A percentile compares a stretch with the other conserved stretches of the same genome.
These are phyloP conservation scores for Liodrosophila aerea DNA, from an alignment of 2,888 invertebrate species.

Conservation along the genomic window DNA sequence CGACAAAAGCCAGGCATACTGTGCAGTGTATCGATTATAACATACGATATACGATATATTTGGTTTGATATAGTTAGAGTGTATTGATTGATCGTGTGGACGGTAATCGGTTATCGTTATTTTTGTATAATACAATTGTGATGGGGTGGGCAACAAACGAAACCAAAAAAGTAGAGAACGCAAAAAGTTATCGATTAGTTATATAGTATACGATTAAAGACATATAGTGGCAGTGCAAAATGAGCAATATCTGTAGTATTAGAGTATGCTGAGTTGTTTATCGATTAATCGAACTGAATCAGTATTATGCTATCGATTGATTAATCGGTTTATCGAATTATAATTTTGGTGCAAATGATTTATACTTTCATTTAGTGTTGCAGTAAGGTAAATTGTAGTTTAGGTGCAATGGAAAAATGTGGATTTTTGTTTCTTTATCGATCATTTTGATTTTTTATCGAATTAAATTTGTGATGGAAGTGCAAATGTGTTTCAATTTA, in stretches of 20 bases:
- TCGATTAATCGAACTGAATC: not conserved
- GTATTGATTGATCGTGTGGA: conserved; percentile 38
- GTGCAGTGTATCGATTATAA: conserved; percentile 79
- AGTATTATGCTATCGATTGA: no score
- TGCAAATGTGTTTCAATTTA: no score
- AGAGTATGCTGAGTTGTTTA: conserved; percentile 1
- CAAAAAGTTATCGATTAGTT: conserved; percentile 67
- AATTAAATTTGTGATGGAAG: no score
- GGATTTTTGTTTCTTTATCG: no score
- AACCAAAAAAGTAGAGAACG: conserved; percentile 66
- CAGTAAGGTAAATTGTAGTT: no score
- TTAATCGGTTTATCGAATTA: no score
- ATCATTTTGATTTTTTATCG: no score
- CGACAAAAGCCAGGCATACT: conserved; percentile 99
- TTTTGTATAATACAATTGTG: conserved; percentile 70
- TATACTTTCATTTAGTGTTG: no score
- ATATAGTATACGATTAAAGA: conserved; percentile 10
- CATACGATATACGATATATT: conserved; percentile 50
- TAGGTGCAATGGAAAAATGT: no score
- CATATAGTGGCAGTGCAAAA: conserved; percentile 32
- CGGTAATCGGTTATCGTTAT: conserved; percentile 57
- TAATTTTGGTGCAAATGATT: no score
- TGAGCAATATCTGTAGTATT: conserved; percentile 24
- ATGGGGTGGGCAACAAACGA: conserved; percentile 65
- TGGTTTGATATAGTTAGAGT: conserved; percentile 18